Evolutionary conservation across 1,140 invertebrate species (phyloP).

Genomic region (Heliothis virescens): DNA sequence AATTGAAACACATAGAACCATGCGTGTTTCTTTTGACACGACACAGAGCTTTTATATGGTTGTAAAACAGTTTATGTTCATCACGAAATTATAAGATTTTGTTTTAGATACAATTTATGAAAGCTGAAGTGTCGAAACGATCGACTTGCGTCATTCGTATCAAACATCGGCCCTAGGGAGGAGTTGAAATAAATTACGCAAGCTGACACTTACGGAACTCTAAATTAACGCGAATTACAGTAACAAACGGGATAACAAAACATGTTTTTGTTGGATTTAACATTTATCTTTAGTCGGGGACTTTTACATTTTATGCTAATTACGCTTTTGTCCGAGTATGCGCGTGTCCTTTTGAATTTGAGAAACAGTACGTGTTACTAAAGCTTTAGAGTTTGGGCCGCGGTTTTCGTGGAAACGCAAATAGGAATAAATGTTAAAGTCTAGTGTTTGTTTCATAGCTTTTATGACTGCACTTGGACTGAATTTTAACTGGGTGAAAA

Average conservation of each 20-base stretch:
- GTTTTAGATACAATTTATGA: slow-evolving; percentile 22
- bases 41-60: slow-evolving; percentile 10
- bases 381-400: neutral
- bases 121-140: neutral
- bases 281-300: slow-evolving; percentile 34
- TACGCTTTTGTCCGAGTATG: slow-evolving; percentile 18
- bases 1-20: neutral
- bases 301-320: slow-evolving; percentile 32
- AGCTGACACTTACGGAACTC: slow-evolving; percentile 30
- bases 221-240: slow-evolving; percentile 33
- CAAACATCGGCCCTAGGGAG: slow-evolving; percentile 1
- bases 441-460: neutral
- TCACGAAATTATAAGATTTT: slow-evolving; percentile 32
- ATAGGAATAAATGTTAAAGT: neutral
- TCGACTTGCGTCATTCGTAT: slow-evolving; percentile 1
- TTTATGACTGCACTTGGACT: no score
- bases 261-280: slow-evolving; percentile 34
- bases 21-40: slow-evolving; percentile 3
- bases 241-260: slow-evolving; percentile 35
- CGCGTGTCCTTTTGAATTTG: neutral
- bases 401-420: neutral
- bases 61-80: slow-evolving; percentile 10
- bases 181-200: slow-evolving; percentile 22
- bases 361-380: neutral
- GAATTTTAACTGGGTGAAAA: no score